Base-by-base conservation (phyloP, 2,113 vertebrate species). In the Myotis yumanensis region DNA sequence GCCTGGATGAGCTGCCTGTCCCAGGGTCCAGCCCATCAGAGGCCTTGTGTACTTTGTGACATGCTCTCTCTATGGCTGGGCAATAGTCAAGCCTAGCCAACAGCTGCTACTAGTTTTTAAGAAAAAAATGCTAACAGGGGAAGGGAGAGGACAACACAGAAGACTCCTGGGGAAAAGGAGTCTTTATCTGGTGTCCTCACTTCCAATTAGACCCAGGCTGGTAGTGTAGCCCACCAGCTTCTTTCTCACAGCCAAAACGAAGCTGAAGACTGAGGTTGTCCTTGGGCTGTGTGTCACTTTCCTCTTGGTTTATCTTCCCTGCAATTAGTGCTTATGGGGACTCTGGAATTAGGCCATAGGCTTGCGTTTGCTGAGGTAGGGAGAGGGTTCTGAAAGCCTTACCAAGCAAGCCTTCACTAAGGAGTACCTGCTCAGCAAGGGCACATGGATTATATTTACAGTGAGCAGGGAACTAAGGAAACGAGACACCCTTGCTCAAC, bases 331-430 rank as follows among this genome's bases (percentile, higher is more conserved):
- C 51, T 75, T 30, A 43, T 72, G 86, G 69, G 69, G 68, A 91
- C 83, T 96, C 89, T n/a, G 86, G 71, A 79, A 96, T 86, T 73
- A 91, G 89, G 79, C 73, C 86, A 92, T 35, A 91, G 37, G 62
- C 54, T 52, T 79, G 52, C 88, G 82, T 88, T 96, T 90, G 52
- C 73, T 82, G 89, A 91, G 46, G 77, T 82, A 68, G 40, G 20
- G 62, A 82, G 64, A 91, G 64, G 66, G 66, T 86, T 86, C 86
- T 80, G 17, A 83, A 96, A 94, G 48, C 35, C 95, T 93, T 83
- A 37, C 83, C 69, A 96, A 84, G 72, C 57, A 17, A 75, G 17
- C 69, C 64, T 89, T 90, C 43, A 54, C 66, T 95, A 96, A 93
- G 85, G 59, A 96, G 86, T 77, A 87, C 94, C 40, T 57, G 40